Evolutionary conservation across 2,888 invertebrate genomes (phyloP).

Genomic region (Lutraria lutraria): DNA sequence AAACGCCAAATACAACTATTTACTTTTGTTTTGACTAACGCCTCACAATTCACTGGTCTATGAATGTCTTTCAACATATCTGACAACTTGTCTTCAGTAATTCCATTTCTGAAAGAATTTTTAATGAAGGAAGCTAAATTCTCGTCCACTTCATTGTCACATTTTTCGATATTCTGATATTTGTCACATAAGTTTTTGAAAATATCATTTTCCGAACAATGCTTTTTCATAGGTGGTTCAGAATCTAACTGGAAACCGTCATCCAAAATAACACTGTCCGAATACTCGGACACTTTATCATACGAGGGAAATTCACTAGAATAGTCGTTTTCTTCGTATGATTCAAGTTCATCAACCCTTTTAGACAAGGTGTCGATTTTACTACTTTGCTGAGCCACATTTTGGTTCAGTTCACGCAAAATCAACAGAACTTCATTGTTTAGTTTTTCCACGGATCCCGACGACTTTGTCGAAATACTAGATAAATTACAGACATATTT

Average conservation of each 20-base stretch:
- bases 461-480: no score
- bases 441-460: no score
- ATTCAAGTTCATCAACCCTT: background rate
- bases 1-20: slow-evolving; percentile 45
- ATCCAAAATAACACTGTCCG: background rate
- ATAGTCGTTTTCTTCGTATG: background rate
- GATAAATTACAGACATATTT: no score
- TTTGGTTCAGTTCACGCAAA: no score
- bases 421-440: no score
- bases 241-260: background rate
- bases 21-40: slow-evolving; percentile 35
- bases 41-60: slow-evolving; percentile 47
- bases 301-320: background rate
- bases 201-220: background rate
- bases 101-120: slow-evolving; percentile 45
- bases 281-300: background rate
- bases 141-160: slow-evolving; percentile 22
- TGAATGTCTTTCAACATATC: slow-evolving; percentile 37
- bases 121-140: slow-evolving; percentile 50
- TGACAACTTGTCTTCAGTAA: slow-evolving; percentile 31
- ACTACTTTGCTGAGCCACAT: no score
- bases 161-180: background rate
- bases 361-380: background rate
- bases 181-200: background rate
- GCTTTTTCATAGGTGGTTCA: background rate